Evolutionary conservation across 2,113 vertebrate species (phyloP).

Genomic region (mouse (Mus musculus)): DNA sequence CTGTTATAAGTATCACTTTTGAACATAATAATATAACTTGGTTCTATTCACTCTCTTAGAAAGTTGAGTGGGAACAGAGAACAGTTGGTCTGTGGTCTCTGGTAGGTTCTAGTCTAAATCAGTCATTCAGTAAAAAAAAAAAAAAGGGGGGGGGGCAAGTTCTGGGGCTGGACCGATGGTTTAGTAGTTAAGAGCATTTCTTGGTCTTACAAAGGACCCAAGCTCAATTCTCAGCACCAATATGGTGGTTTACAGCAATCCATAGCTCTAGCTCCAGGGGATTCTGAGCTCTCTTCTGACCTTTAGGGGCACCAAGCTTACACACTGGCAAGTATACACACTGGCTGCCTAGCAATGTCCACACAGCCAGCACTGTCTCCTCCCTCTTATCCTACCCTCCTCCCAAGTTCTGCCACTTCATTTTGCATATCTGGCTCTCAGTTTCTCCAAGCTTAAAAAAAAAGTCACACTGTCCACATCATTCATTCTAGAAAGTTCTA

Average conservation of each 20-base stretch:
- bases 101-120: constrained; percentile 29
- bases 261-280: not conserved
- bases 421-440: not conserved
- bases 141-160: not conserved
- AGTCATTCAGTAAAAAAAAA: not conserved
- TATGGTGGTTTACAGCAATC: not conserved
- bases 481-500: constrained; percentile 2
- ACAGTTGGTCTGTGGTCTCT: not conserved
- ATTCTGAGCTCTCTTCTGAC: not conserved
- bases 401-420: not conserved
- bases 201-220: not conserved
- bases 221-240: no score
- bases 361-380: not conserved
- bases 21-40: constrained; percentile 55
- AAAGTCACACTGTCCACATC: not conserved
- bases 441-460: not conserved
- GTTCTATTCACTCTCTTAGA: constrained; percentile 57
- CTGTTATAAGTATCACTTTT: constrained; percentile 55
- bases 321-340: not conserved
- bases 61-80: not conserved
- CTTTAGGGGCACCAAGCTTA: not conserved
- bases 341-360: not conserved
- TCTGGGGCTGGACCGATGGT: not conserved
- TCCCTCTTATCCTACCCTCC: not conserved
- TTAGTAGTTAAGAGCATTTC: not conserved